Evolutionary conservation across 1,140 invertebrate genomes (phyloP).

Genomic region (Diuraphis noxia): DNA sequence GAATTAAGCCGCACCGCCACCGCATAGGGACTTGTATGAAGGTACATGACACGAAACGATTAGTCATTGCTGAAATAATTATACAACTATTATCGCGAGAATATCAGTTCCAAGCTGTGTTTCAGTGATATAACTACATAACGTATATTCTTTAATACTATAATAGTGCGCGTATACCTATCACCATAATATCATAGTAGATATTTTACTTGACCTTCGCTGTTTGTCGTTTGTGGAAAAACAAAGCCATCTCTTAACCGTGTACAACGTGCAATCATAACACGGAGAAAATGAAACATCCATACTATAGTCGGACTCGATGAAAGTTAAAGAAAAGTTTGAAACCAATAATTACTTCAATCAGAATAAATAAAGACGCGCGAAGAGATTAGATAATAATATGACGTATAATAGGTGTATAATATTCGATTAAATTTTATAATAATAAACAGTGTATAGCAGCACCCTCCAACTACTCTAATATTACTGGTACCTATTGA

Average conservation of each 20-base stretch:
- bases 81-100: neutral
- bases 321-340: neutral
- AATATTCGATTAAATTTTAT: too few species aligned
- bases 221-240: neutral
- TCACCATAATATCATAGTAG: neutral
- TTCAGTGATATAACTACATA: neutral
- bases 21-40: too few species aligned
- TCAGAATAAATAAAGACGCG: neutral
- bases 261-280: neutral
- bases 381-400: too few species aligned
- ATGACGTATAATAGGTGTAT: too few species aligned
- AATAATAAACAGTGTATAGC: too few species aligned
- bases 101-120: neutral
- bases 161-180: neutral
- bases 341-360: neutral
- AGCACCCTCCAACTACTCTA: too few species aligned
- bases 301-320: neutral
- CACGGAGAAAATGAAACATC: neutral
- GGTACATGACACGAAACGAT: neutral
- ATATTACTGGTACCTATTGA: too few species aligned
- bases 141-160: neutral
- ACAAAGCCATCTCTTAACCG: neutral
- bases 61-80: neutral
- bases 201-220: neutral
- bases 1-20: neutral